Evolutionary conservation across 2,888 invertebrate genomes (phyloP), one percentile per base, ranked within the genome.

Genomic region (Tenthredo notha): DNA sequence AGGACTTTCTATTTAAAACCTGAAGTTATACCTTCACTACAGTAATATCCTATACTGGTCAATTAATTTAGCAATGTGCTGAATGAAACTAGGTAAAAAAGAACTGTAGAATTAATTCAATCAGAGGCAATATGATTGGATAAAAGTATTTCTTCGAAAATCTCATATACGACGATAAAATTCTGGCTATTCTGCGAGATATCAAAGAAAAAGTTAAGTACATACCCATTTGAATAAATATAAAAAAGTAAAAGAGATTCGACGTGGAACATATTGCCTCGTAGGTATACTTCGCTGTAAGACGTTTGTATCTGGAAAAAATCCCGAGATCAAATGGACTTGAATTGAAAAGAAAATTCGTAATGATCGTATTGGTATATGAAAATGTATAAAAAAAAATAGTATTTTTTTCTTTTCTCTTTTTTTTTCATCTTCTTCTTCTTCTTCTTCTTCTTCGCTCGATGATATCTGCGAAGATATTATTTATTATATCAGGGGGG

Each of bases 401-500:
- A 2, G 15, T 33, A 18, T 21, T 25, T 12, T 25, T 25, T 61
- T 25, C 12, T 61, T 61, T 61, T 61, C 4, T 25, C 2, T 61
- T 25, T 25, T 3, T 18, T n/a, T 54, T 54, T 25, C n/a, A n/a
- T n/a, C n/a, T n/a, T n/a, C n/a, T n/a, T 2, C 9, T 21, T 58
- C 9, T 18, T 18, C 9, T 54, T 54, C 54, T 54, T 54, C n/a
- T 40, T 72, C 21, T 29, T 72, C n/a, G 72, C n/a, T 18, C 40
- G 74, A 47, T 74, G 74, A 43, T 74, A 25, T 74, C 21, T 18
- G 18, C 74, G 43, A 12, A 47, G 74, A 74, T 74, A 43, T 74
- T 74, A 40, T 74, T 74, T 43, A 40, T 43, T 43, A 74, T 74
- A 40, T 43, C 25, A 74, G 43, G n/a, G 18, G 74, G 74, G 74